These are phyloP conservation scores for Eurypyga helias DNA, from an alignment of 2,113 vertebrate species.

Conservation along the genomic window DNA sequence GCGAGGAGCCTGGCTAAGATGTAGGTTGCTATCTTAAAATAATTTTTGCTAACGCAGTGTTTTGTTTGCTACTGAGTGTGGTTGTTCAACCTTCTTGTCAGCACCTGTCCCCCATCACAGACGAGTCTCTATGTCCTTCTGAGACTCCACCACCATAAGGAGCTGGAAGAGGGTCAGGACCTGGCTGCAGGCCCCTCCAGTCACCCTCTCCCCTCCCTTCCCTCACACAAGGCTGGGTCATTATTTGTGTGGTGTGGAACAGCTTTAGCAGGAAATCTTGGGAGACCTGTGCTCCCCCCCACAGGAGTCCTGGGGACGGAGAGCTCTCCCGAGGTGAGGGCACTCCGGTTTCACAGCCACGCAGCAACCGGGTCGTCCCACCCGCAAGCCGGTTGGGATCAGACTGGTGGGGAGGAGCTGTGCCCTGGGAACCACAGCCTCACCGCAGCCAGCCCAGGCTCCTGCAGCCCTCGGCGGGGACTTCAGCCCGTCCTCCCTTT, in stretches of 20 bases:
- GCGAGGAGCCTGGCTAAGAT: neutral
- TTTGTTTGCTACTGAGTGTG: neutral
- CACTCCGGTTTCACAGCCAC: neutral
- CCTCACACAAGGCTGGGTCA: neutral
- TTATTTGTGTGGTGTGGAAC: neutral
- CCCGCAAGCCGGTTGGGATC: neutral
- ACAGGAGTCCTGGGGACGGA: neutral
- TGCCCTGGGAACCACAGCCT: neutral
- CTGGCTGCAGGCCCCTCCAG: neutral
- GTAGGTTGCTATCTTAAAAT: neutral
- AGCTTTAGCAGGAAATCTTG: constrained; percentile 11
- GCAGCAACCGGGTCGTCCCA: neutral
- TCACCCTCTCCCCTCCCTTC: neutral
- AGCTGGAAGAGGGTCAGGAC: neutral
- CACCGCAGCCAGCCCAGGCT: neutral
- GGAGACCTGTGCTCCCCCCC: neutral
- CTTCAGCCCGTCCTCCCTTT: fast-evolving
- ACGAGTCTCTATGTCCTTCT: neutral
- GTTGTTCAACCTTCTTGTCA: neutral
- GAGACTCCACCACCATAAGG: neutral
- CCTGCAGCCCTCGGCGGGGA: fast-evolving
- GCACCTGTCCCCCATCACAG: neutral
- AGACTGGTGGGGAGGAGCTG: neutral
- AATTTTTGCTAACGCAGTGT: neutral
- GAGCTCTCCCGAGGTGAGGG: neutral